These are phyloP conservation scores for Bombyx mori DNA, from an alignment of 1,140 invertebrate species.

Conservation along the genomic window DNA sequence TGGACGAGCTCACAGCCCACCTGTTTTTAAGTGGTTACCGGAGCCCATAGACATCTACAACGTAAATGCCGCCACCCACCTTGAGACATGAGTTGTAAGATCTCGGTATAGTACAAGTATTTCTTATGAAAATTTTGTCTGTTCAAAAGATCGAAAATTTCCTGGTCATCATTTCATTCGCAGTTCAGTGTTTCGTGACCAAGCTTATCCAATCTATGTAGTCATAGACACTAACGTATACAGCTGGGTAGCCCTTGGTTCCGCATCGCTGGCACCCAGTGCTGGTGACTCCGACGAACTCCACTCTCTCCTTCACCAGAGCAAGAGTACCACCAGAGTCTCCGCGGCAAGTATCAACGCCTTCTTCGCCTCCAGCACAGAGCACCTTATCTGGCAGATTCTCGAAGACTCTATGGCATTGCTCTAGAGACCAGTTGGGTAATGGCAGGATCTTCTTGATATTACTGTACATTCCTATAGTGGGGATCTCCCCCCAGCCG, in stretches of 20 bases:
- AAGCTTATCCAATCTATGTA: constrained; percentile 15
- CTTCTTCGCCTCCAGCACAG: constrained; percentile 20
- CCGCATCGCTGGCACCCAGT: constrained; percentile 9
- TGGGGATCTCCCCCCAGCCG: constrained; percentile 17
- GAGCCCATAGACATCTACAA: no score
- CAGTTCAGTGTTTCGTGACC: constrained; percentile 2
- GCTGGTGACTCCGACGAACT: constrained; percentile 15
- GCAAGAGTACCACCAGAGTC: constrained; percentile 26
- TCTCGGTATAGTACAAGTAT: no score
- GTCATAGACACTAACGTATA: constrained; percentile 18
- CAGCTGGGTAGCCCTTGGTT: constrained; percentile 12
- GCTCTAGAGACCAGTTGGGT: constrained; percentile 8
- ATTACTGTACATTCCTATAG: constrained; percentile 6
- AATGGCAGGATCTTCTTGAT: constrained; percentile 15
- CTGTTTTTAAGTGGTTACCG: no score
- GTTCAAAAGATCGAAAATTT: no score
- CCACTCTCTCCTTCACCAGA: constrained; percentile 9
- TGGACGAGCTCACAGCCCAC: no score
- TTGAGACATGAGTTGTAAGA: no score
- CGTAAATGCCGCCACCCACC: no score
- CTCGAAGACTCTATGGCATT: constrained; percentile 4
- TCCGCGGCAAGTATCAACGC: constrained; percentile 23
- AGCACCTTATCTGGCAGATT: constrained; percentile 5
- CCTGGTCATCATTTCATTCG: no score
- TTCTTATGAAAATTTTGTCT: no score